Base-by-base conservation (phyloP, 2,797 vertebrate genomes). In the Melanotaenia boesemani region DNA sequence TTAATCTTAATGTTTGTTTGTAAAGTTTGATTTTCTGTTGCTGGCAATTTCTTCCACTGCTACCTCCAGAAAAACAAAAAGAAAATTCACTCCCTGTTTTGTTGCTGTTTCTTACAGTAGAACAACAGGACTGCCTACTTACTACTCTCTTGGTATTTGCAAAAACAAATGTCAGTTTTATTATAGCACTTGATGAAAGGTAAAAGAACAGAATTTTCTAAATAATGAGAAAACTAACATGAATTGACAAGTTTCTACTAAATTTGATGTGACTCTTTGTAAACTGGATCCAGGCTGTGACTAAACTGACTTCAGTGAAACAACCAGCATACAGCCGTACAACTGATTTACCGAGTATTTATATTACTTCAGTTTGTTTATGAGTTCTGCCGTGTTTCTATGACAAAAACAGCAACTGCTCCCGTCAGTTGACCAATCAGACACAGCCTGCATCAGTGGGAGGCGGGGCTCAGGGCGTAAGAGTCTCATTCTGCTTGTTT, bases 91-190 rank as follows among this genome's bases (percentile, higher is more conserved):
- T n/a, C 28, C 28, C 50, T 22, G 10, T 52, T 24, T 52, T 56
- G 36, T 16, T 55, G 22, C 13, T 41, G 13, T 41, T 41, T 72
- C 10, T 54, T 22, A n/a, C 10, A 9, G 4, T 0, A 10, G 12
- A 37, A 32, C 32, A 62, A 46, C 1, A n/a, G 24, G 68, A 26
- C 28, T 62, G 13, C 41, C 32, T 52, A 37, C 24, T 22, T 13
- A 3, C 39, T 41, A 13, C 39, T 41, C 12, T 41, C 30, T 58
- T 39, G 20, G 18, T 48, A 41, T 66, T 72, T 69, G 30, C 2
- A 70, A 95, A 94, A 93, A n/a, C 11, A 74, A 63, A 65, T 55
- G 26, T 61, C 24, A 26, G 7, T 62, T 67, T 15, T 39, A 74
- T 60, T 32, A 24, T 10, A 36, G 34, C 13, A 12, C 32, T 10